These are phyloP conservation scores for Zosterops pallidus DNA, from an alignment of 2,113 vertebrate species.

Conservation along the genomic window DNA sequence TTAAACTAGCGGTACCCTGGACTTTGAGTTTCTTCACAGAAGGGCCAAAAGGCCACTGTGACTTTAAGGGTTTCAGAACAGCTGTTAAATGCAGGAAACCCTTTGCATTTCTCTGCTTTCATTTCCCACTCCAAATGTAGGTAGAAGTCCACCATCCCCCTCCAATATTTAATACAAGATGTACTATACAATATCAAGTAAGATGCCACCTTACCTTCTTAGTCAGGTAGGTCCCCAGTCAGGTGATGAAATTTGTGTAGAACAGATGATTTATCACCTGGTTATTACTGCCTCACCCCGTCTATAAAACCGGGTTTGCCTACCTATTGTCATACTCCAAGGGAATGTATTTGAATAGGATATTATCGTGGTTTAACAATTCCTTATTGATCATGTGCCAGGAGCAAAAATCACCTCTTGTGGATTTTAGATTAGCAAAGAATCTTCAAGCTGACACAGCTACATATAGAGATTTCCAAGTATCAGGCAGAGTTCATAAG, in stretches of 20 bases:
- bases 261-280: neutral
- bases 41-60: neutral
- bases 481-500: neutral
- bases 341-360: neutral
- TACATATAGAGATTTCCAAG: neutral
- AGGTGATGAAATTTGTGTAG: neutral
- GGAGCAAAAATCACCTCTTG: neutral
- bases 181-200: neutral
- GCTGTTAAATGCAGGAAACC: neutral
- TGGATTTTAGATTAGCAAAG: neutral
- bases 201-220: neutral
- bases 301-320: neutral
- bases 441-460: neutral
- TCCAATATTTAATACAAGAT: neutral
- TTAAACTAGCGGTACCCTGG: rapidly evolving
- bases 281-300: neutral
- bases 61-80: neutral
- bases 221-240: neutral
- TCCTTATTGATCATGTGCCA: neutral
- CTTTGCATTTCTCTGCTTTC: neutral
- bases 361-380: neutral
- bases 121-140: neutral
- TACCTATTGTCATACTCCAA: neutral
- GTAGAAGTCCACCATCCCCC: neutral
- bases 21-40: neutral